Percentiles rank a stretch among this genome's conserved stretches.
Evolutionary conservation across 92 coral and sea anemone genomes (phyloP).

Genomic region (Porites lobata): DNA sequence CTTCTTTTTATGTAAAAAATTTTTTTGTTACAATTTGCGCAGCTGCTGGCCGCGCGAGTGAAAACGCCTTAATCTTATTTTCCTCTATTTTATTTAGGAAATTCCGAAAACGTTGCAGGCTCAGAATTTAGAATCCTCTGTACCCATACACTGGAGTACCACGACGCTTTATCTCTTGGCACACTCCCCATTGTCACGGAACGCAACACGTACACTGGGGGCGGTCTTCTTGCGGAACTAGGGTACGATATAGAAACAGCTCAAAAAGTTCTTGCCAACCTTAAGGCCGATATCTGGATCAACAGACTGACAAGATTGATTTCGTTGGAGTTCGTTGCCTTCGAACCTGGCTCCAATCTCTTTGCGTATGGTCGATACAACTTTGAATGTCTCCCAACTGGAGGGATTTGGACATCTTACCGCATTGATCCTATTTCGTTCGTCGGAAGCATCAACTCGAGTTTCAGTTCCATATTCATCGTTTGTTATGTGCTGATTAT

Average conservation of each 20-base stretch:
- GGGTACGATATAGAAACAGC: constrained; percentile 83
- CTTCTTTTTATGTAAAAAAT: not conserved
- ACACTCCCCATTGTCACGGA: constrained; percentile 74
- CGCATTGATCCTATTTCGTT: constrained; percentile 77
- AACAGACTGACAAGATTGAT: constrained; percentile 67
- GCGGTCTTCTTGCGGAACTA: constrained; percentile 79
- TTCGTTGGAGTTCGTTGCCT: constrained; percentile 65
- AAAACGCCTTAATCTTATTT: not conserved
- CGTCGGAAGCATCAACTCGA: constrained; percentile 61
- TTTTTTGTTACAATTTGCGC: too few relatives aligned
- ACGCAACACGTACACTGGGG: constrained; percentile 59
- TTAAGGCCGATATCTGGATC: constrained; percentile 78
- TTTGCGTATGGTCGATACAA: constrained; percentile 78
- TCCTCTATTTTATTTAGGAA: not conserved
- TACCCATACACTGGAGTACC: constrained; percentile 66
- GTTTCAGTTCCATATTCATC: constrained; percentile 44
- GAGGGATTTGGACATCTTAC: constrained; percentile 62
- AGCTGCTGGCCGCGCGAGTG: too few relatives aligned
- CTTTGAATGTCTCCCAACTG: constrained; percentile 79
- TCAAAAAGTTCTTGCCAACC: constrained; percentile 61
- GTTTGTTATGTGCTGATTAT: constrained; percentile 64
- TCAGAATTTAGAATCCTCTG: constrained; percentile 45
- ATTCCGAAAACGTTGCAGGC: not conserved
- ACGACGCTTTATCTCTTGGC: constrained; percentile 62
- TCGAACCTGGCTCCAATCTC: constrained; percentile 74